These are phyloP conservation scores for Tanytarsus gracilentus DNA, from an alignment of 2,888 invertebrate species.

Conservation along the genomic window DNA sequence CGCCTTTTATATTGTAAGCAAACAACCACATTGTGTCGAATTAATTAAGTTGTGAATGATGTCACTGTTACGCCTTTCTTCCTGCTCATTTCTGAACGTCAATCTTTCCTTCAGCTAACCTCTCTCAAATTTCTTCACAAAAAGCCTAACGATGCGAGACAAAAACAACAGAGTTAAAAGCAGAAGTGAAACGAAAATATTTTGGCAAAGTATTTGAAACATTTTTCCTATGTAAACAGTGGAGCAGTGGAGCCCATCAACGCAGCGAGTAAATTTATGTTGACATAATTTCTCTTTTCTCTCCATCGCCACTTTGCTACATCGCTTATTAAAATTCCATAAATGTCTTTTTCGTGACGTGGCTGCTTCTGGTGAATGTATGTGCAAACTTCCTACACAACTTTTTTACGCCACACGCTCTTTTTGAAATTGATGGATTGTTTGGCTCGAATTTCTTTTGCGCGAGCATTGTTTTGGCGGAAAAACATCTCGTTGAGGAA, in stretches of 20 bases:
- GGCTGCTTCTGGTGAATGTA: not conserved
- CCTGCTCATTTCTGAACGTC: no score
- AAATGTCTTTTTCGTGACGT: conserved; percentile 4
- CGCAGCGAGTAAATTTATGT: conserved; percentile 18
- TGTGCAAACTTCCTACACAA: no score
- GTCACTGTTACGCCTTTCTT: no score
- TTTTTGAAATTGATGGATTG: no score
- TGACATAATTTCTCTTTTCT: conserved; percentile 17
- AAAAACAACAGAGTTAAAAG: conserved; percentile 1
- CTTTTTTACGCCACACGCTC: not conserved
- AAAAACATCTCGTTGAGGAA: not conserved
- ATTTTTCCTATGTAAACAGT: conserved; percentile 22
- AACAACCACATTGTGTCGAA: no score
- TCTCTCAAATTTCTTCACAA: conserved; percentile 1
- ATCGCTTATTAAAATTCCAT: conserved; percentile 23
- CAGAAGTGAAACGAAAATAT: conserved; percentile 2
- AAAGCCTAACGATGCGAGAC: not conserved
- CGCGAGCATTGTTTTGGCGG: no score
- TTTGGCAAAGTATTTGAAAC: conserved; percentile 9
- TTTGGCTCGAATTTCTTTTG: no score
- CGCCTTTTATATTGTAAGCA: no score
- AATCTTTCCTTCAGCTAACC: no score
- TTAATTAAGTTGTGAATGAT: no score
- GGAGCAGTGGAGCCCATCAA: not conserved
- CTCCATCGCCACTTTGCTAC: not conserved